Conservation (phyloP, 92 coral and sea anemone species). For the Porites cylindrica region DNA sequence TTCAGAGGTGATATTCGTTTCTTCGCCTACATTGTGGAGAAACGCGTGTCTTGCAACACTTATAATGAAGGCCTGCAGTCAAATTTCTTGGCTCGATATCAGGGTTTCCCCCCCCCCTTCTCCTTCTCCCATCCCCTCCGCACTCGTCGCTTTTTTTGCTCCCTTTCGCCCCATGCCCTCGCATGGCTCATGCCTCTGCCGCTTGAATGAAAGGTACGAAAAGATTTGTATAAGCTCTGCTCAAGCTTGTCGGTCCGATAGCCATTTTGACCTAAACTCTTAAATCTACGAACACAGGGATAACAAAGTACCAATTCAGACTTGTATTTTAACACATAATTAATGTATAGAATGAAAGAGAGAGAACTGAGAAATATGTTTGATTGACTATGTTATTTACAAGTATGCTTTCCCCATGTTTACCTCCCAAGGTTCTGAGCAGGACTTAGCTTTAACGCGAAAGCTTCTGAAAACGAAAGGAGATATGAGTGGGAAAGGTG, state of each 20-base stretch:
- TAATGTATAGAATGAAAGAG: not conserved
- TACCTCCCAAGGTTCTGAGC: constrained; percentile 77
- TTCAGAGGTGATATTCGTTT: not conserved
- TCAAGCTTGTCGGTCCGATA: not conserved
- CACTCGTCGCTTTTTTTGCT: not conserved
- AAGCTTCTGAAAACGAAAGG: constrained; percentile 91
- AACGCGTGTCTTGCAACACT: not conserved
- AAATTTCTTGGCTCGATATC: too few species aligned
- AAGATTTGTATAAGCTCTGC: not conserved
- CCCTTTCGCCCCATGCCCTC: constrained; percentile 2
- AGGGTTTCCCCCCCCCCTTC: too few species aligned
- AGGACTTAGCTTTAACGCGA: constrained; percentile 89
- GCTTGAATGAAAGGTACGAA: not conserved
- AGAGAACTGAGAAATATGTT: not conserved
- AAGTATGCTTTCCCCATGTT: too few species aligned
- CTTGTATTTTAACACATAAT: not conserved
- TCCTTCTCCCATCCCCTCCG: not conserved
- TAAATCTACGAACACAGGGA: not conserved
- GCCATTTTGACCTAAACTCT: not conserved
- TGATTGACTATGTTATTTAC: too few species aligned
- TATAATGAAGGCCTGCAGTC: not conserved
- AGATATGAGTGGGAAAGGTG: constrained; percentile 95
- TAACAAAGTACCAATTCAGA: not conserved
- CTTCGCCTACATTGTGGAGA: not conserved
- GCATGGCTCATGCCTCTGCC: not conserved